Evolutionary conservation across 2,113 vertebrate species (phyloP), one percentile per base, ranked within the genome.

Genomic region (Clarias gariepinus): DNA sequence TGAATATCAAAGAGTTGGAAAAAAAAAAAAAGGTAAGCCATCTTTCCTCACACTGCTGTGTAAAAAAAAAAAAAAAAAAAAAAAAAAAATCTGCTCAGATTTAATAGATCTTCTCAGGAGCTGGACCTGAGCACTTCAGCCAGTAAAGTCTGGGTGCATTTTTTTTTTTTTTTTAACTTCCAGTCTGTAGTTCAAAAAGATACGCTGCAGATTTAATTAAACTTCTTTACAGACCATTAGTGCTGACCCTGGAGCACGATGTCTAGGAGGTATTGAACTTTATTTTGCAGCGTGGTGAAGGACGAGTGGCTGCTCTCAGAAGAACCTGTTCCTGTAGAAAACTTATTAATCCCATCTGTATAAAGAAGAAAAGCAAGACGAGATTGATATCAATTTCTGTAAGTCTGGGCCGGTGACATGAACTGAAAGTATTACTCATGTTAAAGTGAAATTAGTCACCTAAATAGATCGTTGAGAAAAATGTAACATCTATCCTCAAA

Each of bases 1-100:
- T 78, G 63, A 57, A 66, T 81, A 88, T 89, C 88, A 89, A 90
- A 90, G 88, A 84, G 76, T 63, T 80, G 21, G 8, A 60, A 19
- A 53, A 30, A 52, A 30, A 52, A 63, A 36, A 74, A 84, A 30
- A 33, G 28, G 13, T 25, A 69, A n/a, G 19, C 28, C 19, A n/a
- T n/a, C 30, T 79, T 41, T 33, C 55, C 36, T 82, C 63, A 63
- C 21, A 21, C 74, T 53, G 69, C 36, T 28, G 68, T 23, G 11
- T 71, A 3, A 30, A 76, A 76, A 76, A 15, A n/a, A 19, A 79
- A 58, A 21, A 19, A n/a, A n/a, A n/a, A n/a, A n/a, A n/a, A n/a
- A n/a, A n/a, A n/a, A 55, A 10, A 16, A 30, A 19, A 3, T 47
- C 4, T 16, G 41, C 47, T 23, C 28, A 82, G 69, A 64, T 73